Conservation (phyloP, 2,888 invertebrate species). For the Chrysodeixis includens region DNA sequence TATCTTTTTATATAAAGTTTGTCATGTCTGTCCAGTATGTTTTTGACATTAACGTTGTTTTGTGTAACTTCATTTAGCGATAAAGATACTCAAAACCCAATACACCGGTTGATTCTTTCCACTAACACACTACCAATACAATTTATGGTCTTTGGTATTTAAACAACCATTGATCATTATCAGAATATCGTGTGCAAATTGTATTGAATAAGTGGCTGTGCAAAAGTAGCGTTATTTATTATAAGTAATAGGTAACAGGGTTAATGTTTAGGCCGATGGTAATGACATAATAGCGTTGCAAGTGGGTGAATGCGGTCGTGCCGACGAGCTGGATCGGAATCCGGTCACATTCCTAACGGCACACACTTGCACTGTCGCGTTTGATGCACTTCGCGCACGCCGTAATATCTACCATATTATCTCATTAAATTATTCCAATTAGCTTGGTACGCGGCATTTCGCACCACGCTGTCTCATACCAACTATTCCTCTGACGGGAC, state of each 20-base stretch:
- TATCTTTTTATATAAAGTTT: background rate
- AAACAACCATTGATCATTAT: constrained; percentile 13
- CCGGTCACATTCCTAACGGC: constrained; percentile 85
- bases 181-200: constrained; percentile 18
- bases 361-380: constrained; percentile 78
- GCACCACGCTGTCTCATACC: constrained; percentile 56
- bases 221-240: constrained; percentile 24
- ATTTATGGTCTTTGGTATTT: no score
- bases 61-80: no score
- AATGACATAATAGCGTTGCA: constrained; percentile 82
- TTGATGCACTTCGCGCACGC: constrained; percentile 68
- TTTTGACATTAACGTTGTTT: no score
- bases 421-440: constrained; percentile 64
- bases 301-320: constrained; percentile 76
- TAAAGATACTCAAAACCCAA: no score
- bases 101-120: no score
- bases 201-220: constrained; percentile 13
- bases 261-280: constrained; percentile 78
- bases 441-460: constrained; percentile 51
- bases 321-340: constrained; percentile 74
- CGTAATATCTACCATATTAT: constrained; percentile 54
- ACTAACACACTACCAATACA: no score
- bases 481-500: constrained; percentile 35
- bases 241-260: constrained; percentile 53
- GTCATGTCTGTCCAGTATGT: no score